These are phyloP conservation scores for Teleogryllus occipitalis DNA, from an alignment of 1,140 invertebrate genomes.

Conservation along the genomic window DNA sequence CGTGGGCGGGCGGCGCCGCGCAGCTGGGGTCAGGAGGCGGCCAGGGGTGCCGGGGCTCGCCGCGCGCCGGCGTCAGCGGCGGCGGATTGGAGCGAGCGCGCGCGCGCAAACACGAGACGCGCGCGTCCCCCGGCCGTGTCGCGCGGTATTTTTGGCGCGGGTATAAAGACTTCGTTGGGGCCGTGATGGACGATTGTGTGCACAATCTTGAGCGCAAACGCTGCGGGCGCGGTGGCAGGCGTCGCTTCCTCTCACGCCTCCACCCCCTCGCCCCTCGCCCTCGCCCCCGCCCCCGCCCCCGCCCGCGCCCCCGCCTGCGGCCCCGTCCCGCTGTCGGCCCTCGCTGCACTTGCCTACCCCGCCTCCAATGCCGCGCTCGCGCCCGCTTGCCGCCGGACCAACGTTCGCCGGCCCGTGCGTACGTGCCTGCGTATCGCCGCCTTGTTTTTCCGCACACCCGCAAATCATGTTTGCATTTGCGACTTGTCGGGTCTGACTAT, in stretches of 20 bases:
- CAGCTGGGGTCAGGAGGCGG: no score
- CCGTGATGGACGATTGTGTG: not conserved
- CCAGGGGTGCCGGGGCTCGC: no score
- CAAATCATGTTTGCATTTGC: conserved; percentile 4
- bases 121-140: no score
- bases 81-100: no score
- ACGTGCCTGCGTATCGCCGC: not conserved
- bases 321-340: no score
- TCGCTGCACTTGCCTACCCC: not conserved
- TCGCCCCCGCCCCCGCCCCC: no score
- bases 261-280: not conserved
- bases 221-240: not conserved
- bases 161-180: not conserved
- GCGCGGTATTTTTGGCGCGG: not conserved
- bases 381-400: not conserved
- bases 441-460: not conserved
- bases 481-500: not conserved
- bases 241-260: not conserved
- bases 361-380: not conserved
- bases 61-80: no score
- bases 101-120: no score
- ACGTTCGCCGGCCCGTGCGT: not conserved
- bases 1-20: no score
- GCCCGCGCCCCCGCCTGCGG: no score
- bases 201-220: not conserved